Evolutionary conservation across 2,888 invertebrate species (phyloP).

Genomic region (Ochropacha duplaris): DNA sequence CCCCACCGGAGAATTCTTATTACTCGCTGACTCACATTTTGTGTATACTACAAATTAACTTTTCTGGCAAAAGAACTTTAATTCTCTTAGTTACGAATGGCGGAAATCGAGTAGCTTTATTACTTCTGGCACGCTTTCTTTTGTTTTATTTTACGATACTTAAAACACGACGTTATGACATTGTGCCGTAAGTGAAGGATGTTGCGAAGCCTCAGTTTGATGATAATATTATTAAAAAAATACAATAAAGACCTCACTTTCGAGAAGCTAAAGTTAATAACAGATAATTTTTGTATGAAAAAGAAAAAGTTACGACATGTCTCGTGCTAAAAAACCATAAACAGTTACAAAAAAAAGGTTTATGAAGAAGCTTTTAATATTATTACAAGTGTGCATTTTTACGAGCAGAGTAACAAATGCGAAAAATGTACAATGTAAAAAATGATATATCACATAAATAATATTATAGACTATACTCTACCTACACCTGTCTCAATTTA

Average conservation of each 20-base stretch:
- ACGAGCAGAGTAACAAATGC: too few species aligned
- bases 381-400: background rate
- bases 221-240: conserved; percentile 44
- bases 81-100: conserved; percentile 68
- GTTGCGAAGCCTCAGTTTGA: conserved; percentile 41
- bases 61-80: conserved; percentile 70
- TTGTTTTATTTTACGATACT: conserved; percentile 69
- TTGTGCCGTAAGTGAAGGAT: conserved; percentile 58
- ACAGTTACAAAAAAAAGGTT: background rate
- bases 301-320: background rate
- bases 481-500: background rate
- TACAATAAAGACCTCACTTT: conserved; percentile 29
- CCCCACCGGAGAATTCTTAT: conserved; percentile 67
- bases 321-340: background rate
- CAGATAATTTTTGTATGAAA: conserved; percentile 3
- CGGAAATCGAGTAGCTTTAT: conserved; percentile 71
- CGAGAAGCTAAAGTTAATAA: conserved; percentile 3
- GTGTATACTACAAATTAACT: conserved; percentile 63
- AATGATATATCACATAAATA: background rate
- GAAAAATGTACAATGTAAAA: background rate
- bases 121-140: conserved; percentile 62
- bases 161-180: conserved; percentile 65
- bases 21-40: conserved; percentile 66
- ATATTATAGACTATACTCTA: background rate
- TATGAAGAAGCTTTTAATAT: background rate